Conservation (phyloP, 1,140 invertebrate species). For the Dysdera silvatica region DNA sequence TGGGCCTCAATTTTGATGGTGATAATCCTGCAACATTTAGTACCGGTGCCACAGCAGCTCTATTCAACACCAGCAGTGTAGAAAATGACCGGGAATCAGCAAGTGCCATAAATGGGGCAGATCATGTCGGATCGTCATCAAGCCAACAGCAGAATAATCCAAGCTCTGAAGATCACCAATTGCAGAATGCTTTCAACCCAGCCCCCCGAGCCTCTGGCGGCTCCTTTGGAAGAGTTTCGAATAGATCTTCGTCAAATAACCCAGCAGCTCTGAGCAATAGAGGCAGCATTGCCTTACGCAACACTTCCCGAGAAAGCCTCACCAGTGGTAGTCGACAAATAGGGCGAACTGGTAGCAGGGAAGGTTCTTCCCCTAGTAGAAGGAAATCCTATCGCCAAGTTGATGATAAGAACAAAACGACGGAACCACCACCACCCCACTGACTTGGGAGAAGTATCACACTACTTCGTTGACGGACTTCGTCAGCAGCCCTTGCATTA, state of each 20-base stretch:
- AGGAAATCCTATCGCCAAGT: conserved; percentile 32
- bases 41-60: too few species aligned
- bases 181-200: too few species aligned
- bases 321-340: conserved; percentile 9
- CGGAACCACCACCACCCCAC: conserved; percentile 34
- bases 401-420: conserved; percentile 35
- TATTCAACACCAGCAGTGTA: too few species aligned
- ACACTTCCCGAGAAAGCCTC: conserved; percentile 3
- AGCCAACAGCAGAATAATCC: too few species aligned
- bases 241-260: conserved; percentile 10
- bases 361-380: conserved; percentile 28
- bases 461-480: conserved; percentile 1
- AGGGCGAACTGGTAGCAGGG: conserved; percentile 12
- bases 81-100: too few species aligned
- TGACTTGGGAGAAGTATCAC: conserved; percentile 17
- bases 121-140: too few species aligned
- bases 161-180: too few species aligned
- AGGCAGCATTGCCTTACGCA: conserved; percentile 6
- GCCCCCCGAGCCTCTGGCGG: too few species aligned
- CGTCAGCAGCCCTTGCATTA: conserved; percentile 15
- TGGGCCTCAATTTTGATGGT: conserved; percentile 18
- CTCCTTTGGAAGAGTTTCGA: conserved; percentile 11
- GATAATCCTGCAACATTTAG: too few species aligned
- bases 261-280: conserved; percentile 2
- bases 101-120: too few species aligned